Evolutionary conservation across 2,113 vertebrate species (phyloP).

Genomic region (Tamias sibiricus): DNA sequence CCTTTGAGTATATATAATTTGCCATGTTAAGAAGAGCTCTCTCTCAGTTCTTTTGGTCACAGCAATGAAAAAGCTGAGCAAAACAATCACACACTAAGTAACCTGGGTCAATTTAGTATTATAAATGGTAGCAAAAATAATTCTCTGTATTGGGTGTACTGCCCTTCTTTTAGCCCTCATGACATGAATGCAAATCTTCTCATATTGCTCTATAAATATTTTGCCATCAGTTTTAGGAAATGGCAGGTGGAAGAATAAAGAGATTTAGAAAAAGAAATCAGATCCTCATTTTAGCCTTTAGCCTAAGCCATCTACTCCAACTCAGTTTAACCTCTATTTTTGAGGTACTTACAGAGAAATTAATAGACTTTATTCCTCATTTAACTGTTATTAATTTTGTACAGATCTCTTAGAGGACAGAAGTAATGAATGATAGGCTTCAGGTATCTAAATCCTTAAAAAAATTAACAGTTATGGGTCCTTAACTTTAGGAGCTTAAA

Average conservation of each 20-base stretch:
- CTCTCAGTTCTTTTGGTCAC: no score
- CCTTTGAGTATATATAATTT: no score
- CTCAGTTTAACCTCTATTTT: not conserved
- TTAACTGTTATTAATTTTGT: conserved; percentile 24
- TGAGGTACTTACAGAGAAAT: not conserved
- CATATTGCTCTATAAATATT: not conserved
- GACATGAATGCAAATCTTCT: not conserved
- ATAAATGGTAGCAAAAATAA: not conserved
- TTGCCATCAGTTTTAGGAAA: not conserved
- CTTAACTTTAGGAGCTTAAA: conserved; percentile 12
- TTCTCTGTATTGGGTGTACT: not conserved
- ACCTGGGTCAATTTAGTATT: not conserved
- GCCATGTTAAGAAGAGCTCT: no score
- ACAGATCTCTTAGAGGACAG: not conserved
- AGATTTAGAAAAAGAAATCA: not conserved
- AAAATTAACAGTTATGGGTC: not conserved
- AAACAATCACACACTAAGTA: not conserved
- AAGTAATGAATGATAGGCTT: conserved; percentile 3
- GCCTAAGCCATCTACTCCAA: not conserved
- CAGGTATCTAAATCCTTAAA: not conserved
- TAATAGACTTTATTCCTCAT: not conserved
- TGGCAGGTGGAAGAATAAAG: not conserved
- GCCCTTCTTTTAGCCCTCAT: not conserved
- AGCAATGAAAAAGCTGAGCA: no score
- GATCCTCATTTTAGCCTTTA: not conserved